These are phyloP conservation scores for Maniola hyperantus DNA, from an alignment of 2,888 invertebrate species.

Conservation along the genomic window DNA sequence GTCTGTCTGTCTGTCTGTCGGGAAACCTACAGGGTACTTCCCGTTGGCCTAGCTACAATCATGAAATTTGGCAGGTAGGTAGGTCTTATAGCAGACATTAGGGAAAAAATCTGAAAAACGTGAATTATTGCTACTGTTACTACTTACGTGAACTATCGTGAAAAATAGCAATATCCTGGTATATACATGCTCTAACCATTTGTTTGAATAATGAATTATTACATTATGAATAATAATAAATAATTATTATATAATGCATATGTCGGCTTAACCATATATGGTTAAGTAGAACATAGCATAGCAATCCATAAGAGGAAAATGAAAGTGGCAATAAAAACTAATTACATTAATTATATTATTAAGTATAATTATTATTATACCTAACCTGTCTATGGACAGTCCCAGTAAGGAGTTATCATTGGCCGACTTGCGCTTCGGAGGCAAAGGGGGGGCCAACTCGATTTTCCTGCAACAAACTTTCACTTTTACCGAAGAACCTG, in stretches of 20 bases:
- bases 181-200: background rate
- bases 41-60: no score
- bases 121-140: no score
- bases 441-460: conserved; percentile 89
- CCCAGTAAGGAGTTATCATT: conserved; percentile 79
- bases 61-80: no score
- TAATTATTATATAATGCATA: background rate
- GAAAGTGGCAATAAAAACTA: conserved; percentile 21
- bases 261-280: background rate
- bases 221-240: background rate
- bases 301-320: background rate
- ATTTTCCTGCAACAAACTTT: conserved; percentile 78
- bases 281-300: background rate
- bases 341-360: conserved; percentile 1
- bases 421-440: conserved; percentile 87
- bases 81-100: no score
- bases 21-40: no score
- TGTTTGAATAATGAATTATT: conserved; percentile 7
- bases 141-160: no score
- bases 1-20: no score
- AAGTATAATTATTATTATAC: conserved; percentile 17
- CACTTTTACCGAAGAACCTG: conserved; percentile 45
- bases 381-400: conserved; percentile 83
- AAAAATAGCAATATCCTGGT: background rate
- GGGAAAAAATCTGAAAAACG: no score